These are phyloP conservation scores for Pelodytes ibericus DNA, from an alignment of 2,797 vertebrate genomes.

Conservation along the genomic window DNA sequence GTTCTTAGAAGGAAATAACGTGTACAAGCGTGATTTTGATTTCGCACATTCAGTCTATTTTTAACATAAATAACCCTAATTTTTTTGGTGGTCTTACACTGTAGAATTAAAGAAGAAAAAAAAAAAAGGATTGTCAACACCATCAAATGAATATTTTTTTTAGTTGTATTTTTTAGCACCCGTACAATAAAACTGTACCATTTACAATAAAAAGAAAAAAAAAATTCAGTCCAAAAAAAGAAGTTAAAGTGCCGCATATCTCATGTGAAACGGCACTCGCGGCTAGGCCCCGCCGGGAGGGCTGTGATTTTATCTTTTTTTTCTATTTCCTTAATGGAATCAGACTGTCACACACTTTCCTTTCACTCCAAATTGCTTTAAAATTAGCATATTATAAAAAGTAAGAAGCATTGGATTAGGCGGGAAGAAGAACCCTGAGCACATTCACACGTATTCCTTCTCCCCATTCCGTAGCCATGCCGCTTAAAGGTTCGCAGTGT, in stretches of 20 bases:
- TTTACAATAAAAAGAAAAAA: slow-evolving; percentile 59
- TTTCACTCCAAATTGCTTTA: slow-evolving; percentile 54
- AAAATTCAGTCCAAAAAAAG: slow-evolving; percentile 55
- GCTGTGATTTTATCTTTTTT: slow-evolving; percentile 14
- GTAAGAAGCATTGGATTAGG: slow-evolving; percentile 57
- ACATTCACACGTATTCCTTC: slow-evolving; percentile 51
- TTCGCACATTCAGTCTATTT: no score
- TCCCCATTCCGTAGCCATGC: slow-evolving; percentile 48
- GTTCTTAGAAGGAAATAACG: no score
- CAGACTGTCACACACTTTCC: slow-evolving; percentile 26
- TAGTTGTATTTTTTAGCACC: slow-evolving; percentile 87
- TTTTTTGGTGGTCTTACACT: no score
- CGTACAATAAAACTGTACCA: slow-evolving; percentile 99
- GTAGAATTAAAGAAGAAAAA: no score
- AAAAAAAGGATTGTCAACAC: slow-evolving; percentile 68
- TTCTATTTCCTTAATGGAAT: slow-evolving; percentile 38
- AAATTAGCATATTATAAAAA: slow-evolving; percentile 55
- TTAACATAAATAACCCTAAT: no score
- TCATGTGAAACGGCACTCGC: slow-evolving; percentile 30
- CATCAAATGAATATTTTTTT: slow-evolving; percentile 65
- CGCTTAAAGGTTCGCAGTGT: slow-evolving; percentile 15
- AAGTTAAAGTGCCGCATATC: slow-evolving; percentile 50
- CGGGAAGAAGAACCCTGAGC: slow-evolving; percentile 54
- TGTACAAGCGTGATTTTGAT: no score
- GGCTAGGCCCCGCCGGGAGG: neutral